Evolutionary conservation across 2,113 vertebrate species (phyloP).

Genomic region (Glaucidium brasilianum): DNA sequence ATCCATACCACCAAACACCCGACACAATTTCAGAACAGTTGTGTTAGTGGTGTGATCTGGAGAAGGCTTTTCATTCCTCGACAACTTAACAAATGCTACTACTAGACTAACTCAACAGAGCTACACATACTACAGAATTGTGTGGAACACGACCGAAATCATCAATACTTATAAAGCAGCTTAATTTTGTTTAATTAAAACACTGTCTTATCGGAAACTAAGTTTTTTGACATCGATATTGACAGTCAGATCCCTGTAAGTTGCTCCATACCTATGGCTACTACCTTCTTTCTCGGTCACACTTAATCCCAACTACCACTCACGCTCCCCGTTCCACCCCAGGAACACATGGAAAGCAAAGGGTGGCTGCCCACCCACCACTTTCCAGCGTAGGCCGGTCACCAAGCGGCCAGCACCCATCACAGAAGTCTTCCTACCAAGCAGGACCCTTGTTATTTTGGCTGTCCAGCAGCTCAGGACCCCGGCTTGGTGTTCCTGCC

Average conservation of each 20-base stretch:
- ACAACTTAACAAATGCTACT: background rate
- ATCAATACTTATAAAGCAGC: background rate
- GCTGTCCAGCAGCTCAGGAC: background rate
- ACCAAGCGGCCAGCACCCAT: background rate
- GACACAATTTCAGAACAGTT: background rate
- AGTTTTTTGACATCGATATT: background rate
- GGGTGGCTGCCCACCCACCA: background rate
- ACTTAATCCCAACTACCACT: background rate
- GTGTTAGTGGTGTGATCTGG: background rate
- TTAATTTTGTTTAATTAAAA: background rate
- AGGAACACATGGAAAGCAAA: background rate
- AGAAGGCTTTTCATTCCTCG: background rate
- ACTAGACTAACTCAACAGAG: background rate
- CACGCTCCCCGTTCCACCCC: background rate
- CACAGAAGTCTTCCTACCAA: background rate
- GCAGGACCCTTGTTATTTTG: background rate
- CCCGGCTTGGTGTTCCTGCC: background rate
- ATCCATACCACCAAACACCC: background rate
- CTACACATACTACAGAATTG: background rate
- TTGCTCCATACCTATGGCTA: background rate
- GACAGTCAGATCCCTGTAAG: background rate
- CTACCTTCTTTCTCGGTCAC: background rate
- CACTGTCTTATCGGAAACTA: background rate
- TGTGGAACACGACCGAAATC: background rate
- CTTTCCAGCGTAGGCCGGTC: background rate